Evolutionary conservation across 2,888 invertebrate genomes (phyloP), one percentile per base, ranked within the genome.

Genomic region (Alsophila aescularia): DNA sequence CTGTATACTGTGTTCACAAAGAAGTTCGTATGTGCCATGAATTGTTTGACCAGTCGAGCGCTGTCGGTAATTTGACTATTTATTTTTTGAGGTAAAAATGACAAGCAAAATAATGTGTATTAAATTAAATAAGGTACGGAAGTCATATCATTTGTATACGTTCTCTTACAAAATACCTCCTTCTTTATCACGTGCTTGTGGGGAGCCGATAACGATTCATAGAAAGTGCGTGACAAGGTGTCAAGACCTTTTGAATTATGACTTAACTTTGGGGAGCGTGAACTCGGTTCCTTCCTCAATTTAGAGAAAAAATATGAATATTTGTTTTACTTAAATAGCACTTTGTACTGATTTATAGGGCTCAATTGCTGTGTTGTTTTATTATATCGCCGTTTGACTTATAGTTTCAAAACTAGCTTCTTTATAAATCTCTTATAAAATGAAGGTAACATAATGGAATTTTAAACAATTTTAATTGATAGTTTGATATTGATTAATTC

Each of bases 231-330:
- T 55, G 55, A 50, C 49, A 50, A 21, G 10, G 35, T 50, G 50
- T 55, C 55, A 55, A 55, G 55, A 55, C 40, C 44, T 50, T 35
- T 55, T 55, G 50, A 55, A 36, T 50, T 50, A 55, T 50, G 32
- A 44, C 50, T 40, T 44, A 50, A 44, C 55, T 50, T 55, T 10
- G 15, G 43, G 37, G 43, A 44, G 39, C 55, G 55, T 44, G 49
- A 50, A 55, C 40, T 41, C 13, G 15, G 36, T 37, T 36, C 29
- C 42, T 29, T 18, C 27, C 34, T 21, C 29, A 31, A 21, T 44
- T 44, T 32, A 37, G 35, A 27, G 18, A 45, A 41, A n/a, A 52
- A 52, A 52, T 35, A 36, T 31, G 29, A 50, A 32, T 42, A 37
- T 43, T 51, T 50, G 18, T 12, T 34, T n/a, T 15, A 24, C 9